phyloP scores from a whole-genome alignment of 2,113 vertebrate species.

The Hydropotes inermis region DNA sequence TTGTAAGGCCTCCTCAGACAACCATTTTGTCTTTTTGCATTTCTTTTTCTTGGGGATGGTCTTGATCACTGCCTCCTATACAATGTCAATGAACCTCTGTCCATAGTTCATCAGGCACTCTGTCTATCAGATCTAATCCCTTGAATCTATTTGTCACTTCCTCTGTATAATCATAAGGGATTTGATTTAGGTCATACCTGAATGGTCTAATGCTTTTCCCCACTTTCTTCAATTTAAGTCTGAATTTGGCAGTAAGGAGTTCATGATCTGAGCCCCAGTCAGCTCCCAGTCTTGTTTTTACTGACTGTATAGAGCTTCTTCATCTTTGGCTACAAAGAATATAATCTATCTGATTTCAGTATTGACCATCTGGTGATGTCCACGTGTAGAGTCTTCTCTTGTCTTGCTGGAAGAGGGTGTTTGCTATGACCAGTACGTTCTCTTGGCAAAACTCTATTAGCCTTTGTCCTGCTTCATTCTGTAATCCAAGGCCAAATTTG shows the following conservation, averaged over 20 bases:
- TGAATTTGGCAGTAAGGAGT: not conserved
- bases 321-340: not conserved
- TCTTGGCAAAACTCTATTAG: not conserved
- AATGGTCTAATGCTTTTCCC: not conserved
- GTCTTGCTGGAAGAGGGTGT: not conserved
- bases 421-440: rapidly evolving
- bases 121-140: not conserved
- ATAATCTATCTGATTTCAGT: not conserved
- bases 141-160: not conserved
- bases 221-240: not conserved
- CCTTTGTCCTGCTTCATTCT: not conserved
- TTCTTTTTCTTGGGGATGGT: not conserved
- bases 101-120: not conserved
- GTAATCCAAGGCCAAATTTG: not conserved
- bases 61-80: not conserved
- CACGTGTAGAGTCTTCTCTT: not conserved
- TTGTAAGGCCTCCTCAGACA: not conserved
- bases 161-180: not conserved
- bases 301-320: not conserved
- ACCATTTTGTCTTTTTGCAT: not conserved
- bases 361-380: not conserved
- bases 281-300: not conserved
- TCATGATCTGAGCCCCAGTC: not conserved
- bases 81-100: rapidly evolving
- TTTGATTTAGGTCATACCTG: not conserved